These are phyloP conservation scores for Tadarida brasiliensis DNA, from an alignment of 2,797 vertebrate genomes.

Conservation along the genomic window DNA sequence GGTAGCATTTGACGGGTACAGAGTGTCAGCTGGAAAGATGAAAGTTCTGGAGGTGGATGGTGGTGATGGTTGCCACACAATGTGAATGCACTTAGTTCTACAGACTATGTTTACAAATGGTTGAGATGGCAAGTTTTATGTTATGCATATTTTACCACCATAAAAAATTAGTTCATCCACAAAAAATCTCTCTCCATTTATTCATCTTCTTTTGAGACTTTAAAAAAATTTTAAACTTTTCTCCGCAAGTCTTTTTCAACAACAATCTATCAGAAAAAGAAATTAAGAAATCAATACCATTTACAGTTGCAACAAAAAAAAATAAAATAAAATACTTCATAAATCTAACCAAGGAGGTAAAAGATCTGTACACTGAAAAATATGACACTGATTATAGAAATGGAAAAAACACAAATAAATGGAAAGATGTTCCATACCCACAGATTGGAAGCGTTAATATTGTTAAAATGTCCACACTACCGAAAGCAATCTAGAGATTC, in stretches of 20 bases:
- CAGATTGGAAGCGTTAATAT: no score
- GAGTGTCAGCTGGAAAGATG: background rate
- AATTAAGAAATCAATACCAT: background rate
- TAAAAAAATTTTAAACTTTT: background rate
- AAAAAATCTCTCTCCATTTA: background rate
- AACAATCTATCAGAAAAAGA: background rate
- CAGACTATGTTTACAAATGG: background rate
- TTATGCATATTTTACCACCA: background rate
- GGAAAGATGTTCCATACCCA: no score
- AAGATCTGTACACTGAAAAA: no score
- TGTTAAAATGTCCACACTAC: no score
- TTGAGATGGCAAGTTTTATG: background rate
- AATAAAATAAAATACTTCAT: background rate
- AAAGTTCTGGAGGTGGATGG: background rate
- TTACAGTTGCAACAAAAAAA: background rate
- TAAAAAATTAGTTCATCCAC: background rate
- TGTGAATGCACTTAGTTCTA: background rate
- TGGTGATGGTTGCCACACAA: background rate
- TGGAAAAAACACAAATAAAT: no score
- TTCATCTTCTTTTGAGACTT: background rate
- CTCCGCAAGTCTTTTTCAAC: background rate
- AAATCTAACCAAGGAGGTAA: background rate
- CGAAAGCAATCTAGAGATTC: no score
- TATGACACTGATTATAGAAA: no score
- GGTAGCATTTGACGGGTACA: background rate